Percentiles rank a stretch among this genome's conserved stretches.
Evolutionary conservation across 37 sponge, comb jelly and placozoan genomes (phyloP).

Genomic region (Chondrilla cf. caribensis): DNA sequence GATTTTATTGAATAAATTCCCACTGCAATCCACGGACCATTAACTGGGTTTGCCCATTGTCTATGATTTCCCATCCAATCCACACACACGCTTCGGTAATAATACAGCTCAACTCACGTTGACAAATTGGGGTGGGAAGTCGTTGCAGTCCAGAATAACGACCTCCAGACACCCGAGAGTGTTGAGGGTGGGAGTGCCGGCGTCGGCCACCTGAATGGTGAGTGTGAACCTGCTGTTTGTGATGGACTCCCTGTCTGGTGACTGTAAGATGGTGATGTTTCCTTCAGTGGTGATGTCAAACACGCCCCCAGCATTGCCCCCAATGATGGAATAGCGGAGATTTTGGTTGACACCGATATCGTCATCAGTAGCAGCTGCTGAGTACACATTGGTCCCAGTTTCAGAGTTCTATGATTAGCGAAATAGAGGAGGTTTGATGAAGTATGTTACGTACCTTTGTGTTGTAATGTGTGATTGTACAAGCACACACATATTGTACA

Average conservation of each 20-base stretch:
- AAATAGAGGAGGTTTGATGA: neutral
- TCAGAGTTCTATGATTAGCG: neutral
- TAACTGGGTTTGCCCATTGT: no score
- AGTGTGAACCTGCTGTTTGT: neutral
- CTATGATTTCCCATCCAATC: no score
- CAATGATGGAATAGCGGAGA: conserved; percentile 8
- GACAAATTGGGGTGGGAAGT: neutral
- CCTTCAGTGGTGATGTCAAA: neutral
- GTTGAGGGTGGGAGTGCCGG: neutral
- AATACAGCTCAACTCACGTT: neutral
- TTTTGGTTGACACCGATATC: neutral
- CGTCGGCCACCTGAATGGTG: conserved; percentile 2
- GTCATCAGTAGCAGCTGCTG: neutral
- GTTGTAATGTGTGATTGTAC: neutral
- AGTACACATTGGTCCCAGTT: neutral
- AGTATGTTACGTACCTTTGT: no score
- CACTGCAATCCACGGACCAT: no score
- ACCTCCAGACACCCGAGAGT: neutral
- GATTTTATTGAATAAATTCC: no score
- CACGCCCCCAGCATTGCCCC: neutral
- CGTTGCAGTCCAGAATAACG: neutral
- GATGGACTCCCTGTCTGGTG: conserved; percentile 6
- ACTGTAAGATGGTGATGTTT: neutral
- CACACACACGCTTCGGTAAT: no score
- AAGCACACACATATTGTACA: no score